Evolutionary conservation across 2,113 vertebrate species (phyloP).

Genomic region (Emydura subglobosa): DNA sequence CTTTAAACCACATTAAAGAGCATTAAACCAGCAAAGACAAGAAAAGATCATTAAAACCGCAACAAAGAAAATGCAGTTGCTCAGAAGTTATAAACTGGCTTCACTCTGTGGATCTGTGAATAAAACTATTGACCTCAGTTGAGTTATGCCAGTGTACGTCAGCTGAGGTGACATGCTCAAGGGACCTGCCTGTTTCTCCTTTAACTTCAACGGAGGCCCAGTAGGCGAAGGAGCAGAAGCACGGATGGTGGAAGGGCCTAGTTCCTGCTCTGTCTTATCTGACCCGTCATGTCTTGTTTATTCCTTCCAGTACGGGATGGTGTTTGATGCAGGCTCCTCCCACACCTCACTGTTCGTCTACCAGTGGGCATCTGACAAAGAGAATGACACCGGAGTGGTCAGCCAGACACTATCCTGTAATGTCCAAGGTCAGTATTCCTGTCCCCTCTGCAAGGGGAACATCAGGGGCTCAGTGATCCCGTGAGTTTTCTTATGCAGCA

Average conservation of each 20-base stretch:
- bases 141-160: background rate
- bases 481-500: fast-evolving
- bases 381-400: conserved; percentile 88
- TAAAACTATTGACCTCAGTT: fast-evolving
- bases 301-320: conserved; percentile 87
- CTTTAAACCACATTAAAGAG: background rate
- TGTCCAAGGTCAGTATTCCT: conserved; percentile 78
- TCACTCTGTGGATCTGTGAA: background rate
- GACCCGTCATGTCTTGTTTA: background rate
- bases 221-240: background rate
- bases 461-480: fast-evolving
- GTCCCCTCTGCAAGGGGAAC: background rate
- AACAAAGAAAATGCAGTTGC: background rate
- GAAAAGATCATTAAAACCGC: background rate
- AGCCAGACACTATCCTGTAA: conserved; percentile 87
- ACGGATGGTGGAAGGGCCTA: background rate
- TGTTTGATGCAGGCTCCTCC: conserved; percentile 91
- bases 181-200: background rate
- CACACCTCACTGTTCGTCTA: conserved; percentile 90
- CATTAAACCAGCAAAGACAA: background rate
- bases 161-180: background rate
- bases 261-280: background rate
- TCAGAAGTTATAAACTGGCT: background rate
- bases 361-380: conserved; percentile 89
- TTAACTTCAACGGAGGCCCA: background rate